A percentile compares a stretch with the other conserved stretches of the same genome.
Evolutionary conservation across 64 coral and sea anemone species (phyloP).

Genomic region (Exaiptasia diaphana): DNA sequence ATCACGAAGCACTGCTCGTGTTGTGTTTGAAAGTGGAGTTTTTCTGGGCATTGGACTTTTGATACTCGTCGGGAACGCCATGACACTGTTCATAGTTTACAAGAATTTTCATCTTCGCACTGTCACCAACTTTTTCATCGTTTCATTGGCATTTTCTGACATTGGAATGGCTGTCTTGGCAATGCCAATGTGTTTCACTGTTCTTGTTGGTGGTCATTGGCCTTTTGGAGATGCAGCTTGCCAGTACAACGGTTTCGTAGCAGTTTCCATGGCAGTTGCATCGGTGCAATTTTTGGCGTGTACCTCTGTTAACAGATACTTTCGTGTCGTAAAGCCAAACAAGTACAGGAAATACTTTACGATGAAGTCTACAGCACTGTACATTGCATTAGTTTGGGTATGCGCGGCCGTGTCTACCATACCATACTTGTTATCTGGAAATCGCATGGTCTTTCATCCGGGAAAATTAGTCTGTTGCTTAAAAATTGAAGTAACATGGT

Average conservation of each 20-base stretch:
- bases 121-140: constrained; percentile 48
- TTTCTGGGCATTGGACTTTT: not conserved
- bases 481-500: not conserved
- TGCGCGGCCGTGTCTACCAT: not conserved
- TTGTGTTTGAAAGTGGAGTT: not conserved
- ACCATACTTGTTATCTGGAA: constrained; percentile 58
- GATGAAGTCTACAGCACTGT: not conserved
- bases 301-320: constrained; percentile 68
- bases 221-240: constrained; percentile 52
- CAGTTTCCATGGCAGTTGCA: constrained; percentile 37
- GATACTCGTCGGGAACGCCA: constrained; percentile 13
- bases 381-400: constrained; percentile 42
- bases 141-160: constrained; percentile 65
- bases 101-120: constrained; percentile 32
- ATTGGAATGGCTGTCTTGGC: constrained; percentile 38
- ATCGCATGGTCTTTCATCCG: constrained; percentile 65
- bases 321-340: constrained; percentile 37
- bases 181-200: constrained; percentile 34
- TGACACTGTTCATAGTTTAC: constrained; percentile 11
- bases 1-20: not conserved
- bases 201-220: constrained; percentile 30
- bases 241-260: constrained; percentile 67
- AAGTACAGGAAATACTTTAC: constrained; percentile 59
- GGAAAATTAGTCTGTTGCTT: constrained; percentile 40
- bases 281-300: constrained; percentile 56